Evolutionary conservation across 2,797 vertebrate genomes (phyloP), one percentile per base, ranked within the genome.

Genomic region (Premnoplex brunnescens): DNA sequence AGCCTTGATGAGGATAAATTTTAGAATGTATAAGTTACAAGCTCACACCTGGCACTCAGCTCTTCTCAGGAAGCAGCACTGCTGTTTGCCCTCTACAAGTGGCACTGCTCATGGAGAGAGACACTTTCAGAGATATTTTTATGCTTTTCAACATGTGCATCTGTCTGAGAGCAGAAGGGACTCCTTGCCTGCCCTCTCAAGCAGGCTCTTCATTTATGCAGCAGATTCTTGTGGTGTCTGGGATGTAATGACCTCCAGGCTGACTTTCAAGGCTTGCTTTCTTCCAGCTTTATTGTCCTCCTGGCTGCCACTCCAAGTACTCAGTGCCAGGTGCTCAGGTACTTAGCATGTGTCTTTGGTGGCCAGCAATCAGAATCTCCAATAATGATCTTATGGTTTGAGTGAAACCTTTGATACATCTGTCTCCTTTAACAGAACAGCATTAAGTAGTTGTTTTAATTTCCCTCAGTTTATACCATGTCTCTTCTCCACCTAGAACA

Each of bases 41-140:
- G 48, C 63, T 94, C 74, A 80, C 84, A 92, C 89, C 93, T 96
- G 94, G 91, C 64, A 58, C 81, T 92, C 81, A 79, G 55, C 59
- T 76, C 59, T 46, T 46, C 62, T 77, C 81, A 95, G 84, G 92
- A 93, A 94, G 44, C 34, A 72, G 56, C 64, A 36, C 41, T 72
- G 67, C 68, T 93, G 37, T 77, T 83, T 91, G 63, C 24, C 49
- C 72, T 93, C 81, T 89, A 69, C 69, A 66, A 90, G 80, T 73
- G 83, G n/a, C 68, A 44, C 39, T 34, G 72, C 81, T 89, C 81
- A 76, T 15, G 2, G 3, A 72, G 46, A 85, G 67, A 91, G 67
- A 89, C 64, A 68, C 81, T 95, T 84, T 19, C 60, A 21, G 54
- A 2, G 75, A 83, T 95, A 94, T 92, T 95, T 96, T 95, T 92